Percentiles rank a stretch among this genome's conserved stretches.
Evolutionary conservation across 2,888 invertebrate genomes (phyloP).

Genomic region (Melieria omissa): DNA sequence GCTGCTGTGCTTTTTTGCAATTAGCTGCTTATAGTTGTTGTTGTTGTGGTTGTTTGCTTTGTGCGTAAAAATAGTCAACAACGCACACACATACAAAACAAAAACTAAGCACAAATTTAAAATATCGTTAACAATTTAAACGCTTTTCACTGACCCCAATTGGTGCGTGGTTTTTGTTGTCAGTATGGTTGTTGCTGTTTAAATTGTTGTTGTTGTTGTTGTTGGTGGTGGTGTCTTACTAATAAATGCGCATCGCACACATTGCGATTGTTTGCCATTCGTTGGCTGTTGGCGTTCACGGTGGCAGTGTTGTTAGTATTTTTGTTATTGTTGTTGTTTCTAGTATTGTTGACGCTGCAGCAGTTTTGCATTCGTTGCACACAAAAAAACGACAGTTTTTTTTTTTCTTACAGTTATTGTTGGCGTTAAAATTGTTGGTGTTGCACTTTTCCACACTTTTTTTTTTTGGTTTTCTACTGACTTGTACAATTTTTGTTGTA

Average conservation of each 20-base stretch:
- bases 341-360: not conserved
- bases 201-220: not conserved
- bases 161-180: conserved; percentile 41
- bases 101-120: conserved; percentile 39
- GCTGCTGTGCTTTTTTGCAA: not conserved
- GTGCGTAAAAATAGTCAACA: conserved; percentile 35
- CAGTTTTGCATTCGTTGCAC: too few species aligned
- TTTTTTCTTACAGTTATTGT: not conserved
- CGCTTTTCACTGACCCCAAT: conserved; percentile 66
- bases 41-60: not conserved
- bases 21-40: not conserved
- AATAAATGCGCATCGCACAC: too few species aligned
- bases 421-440: conserved; percentile 9
- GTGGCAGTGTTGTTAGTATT: too few species aligned
- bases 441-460: not conserved
- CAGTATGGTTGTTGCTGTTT: not conserved
- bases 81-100: conserved; percentile 21
- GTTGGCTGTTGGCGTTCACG: too few species aligned
- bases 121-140: conserved; percentile 58
- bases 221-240: conserved; percentile 2
- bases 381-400: too few species aligned
- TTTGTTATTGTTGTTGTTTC: not conserved
- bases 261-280: too few species aligned
- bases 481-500: not conserved
- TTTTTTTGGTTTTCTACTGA: not conserved